A percentile compares a stretch with the other conserved stretches of the same genome.
phyloP scores from a whole-genome alignment of 2,888 invertebrate species.

The Coremacera marginata region DNA sequence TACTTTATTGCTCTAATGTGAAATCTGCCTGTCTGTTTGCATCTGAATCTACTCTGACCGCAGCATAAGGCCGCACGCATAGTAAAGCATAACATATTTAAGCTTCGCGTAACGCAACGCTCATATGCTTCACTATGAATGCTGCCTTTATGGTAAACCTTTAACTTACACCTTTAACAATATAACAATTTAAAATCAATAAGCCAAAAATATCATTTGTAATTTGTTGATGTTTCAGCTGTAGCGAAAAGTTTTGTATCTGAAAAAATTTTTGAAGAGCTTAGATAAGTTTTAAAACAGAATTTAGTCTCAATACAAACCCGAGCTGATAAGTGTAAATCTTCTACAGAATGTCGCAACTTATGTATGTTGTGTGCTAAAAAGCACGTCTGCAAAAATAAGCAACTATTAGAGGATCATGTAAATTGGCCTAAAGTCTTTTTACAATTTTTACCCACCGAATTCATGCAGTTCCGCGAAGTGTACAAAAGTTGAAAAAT shows the following conservation, averaged over 20 bases:
- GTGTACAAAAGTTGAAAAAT: slow-evolving; percentile 49
- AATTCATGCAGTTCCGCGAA: slow-evolving; percentile 52
- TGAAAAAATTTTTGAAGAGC: slow-evolving; percentile 27
- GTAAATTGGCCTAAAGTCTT: background rate
- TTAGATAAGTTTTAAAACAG: too few species aligned
- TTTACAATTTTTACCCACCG: slow-evolving; percentile 43
- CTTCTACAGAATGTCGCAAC: slow-evolving; percentile 46
- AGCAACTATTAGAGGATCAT: background rate
- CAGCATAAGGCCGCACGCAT: too few species aligned
- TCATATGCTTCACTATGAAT: too few species aligned
- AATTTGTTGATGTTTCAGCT: slow-evolving; percentile 53
- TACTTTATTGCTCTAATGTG: too few species aligned
- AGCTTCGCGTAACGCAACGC: too few species aligned
- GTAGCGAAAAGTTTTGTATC: slow-evolving; percentile 55
- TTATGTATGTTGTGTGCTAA: slow-evolving; percentile 49
- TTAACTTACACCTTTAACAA: slow-evolving; percentile 48
- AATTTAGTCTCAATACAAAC: slow-evolving; percentile 37
- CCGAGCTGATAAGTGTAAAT: slow-evolving; percentile 48
- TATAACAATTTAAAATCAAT: slow-evolving; percentile 47
- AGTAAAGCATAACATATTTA: too few species aligned
- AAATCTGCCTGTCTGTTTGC: too few species aligned
- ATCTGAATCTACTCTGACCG: too few species aligned
- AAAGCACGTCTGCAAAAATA: slow-evolving; percentile 43
- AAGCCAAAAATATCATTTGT: slow-evolving; percentile 52
- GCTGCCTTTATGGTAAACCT: background rate